phyloP scores from a whole-genome alignment of 2,113 vertebrate genomes.

The Diadophis punctatus region DNA sequence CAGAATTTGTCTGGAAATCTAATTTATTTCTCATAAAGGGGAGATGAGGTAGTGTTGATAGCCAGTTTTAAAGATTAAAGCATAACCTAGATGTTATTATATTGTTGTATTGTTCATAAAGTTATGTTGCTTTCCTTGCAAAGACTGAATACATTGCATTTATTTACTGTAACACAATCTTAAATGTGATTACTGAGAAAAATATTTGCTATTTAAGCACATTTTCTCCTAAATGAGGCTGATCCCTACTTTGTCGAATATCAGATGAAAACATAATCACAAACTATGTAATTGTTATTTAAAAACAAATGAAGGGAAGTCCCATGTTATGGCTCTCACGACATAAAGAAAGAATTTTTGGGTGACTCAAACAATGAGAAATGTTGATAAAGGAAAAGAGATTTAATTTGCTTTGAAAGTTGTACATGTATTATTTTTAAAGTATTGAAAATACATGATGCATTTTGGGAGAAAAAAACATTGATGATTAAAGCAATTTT shows the following conservation, averaged over 20 bases:
- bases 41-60: not conserved
- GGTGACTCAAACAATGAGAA: not conserved
- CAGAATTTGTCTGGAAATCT: not conserved
- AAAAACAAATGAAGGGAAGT: not conserved
- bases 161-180: not conserved
- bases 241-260: not conserved
- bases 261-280: not conserved
- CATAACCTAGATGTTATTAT: rapidly evolving
- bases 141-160: not conserved
- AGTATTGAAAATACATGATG: not conserved
- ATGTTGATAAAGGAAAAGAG: not conserved
- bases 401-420: not conserved
- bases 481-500: not conserved
- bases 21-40: not conserved
- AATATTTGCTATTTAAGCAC: not conserved
- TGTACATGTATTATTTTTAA: not conserved
- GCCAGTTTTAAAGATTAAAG: not conserved
- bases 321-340: not conserved
- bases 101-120: not conserved
- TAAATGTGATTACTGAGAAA: not conserved
- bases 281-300: not conserved
- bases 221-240: not conserved
- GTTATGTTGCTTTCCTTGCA: not conserved
- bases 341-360: not conserved
- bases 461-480: not conserved